Conservation (phyloP, 2,797 vertebrate genomes). For the Pseudochromis fuscus region DNA sequence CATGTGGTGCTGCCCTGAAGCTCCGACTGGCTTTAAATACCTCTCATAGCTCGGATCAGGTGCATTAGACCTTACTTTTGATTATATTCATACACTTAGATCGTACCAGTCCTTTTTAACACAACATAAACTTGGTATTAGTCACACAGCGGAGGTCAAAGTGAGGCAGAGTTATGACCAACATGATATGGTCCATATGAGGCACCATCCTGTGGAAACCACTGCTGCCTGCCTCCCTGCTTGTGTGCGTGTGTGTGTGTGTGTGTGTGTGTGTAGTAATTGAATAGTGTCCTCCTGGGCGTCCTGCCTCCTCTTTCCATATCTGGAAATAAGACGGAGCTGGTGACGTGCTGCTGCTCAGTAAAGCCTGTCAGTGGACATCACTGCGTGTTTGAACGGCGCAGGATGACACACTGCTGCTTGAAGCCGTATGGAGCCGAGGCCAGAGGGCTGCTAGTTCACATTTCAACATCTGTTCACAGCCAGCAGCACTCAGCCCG, state of each 20-base stretch:
- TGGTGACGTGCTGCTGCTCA: conserved; percentile 21
- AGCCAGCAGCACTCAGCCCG: conserved; percentile 46
- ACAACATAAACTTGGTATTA: neutral
- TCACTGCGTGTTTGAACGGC: conserved; percentile 25
- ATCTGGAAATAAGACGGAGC: conserved; percentile 26
- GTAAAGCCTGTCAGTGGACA: conserved; percentile 41
- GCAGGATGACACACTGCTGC: conserved; percentile 33
- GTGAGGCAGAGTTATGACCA: neutral
- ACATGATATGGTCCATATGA: neutral
- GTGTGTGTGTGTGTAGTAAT: conserved; percentile 21
- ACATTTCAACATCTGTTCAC: conserved; percentile 79
- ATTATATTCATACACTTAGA: too few relatives aligned
- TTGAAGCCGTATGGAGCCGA: conserved; percentile 42
- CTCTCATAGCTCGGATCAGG: neutral
- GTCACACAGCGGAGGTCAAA: conserved; percentile 17
- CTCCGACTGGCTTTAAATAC: too few relatives aligned
- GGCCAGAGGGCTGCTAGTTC: conserved; percentile 61
- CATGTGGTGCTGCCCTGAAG: neutral
- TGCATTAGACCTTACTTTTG: neutral
- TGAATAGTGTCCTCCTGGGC: conserved; percentile 29
- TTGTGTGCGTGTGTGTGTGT: conserved; percentile 5
- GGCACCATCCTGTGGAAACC: conserved; percentile 18
- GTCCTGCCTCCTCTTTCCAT: conserved; percentile 31
- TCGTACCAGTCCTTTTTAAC: too few relatives aligned
- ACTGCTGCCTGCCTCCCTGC: conserved; percentile 29